Base-by-base conservation (phyloP, 2,113 vertebrate genomes). In the Dasyornis broadbenti region DNA sequence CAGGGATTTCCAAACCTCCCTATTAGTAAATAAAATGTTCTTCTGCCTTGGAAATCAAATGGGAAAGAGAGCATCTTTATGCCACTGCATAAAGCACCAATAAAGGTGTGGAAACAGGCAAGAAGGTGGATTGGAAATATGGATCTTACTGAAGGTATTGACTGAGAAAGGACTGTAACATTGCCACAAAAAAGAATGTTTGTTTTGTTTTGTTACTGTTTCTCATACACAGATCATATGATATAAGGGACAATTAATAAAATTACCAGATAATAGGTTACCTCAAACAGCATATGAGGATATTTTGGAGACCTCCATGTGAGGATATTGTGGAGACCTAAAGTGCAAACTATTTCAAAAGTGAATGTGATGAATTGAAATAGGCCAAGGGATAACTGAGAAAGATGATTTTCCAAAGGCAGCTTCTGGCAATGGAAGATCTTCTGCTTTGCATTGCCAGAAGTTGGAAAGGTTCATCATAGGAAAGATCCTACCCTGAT, bases 81-180 rank as follows among this genome's bases (percentile, higher is more conserved):
- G 26, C 6, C 40, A 54, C 37, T 19, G 40, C 15, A 49, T 17
- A 18, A 84, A 56, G 10, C 3, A 3, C 18, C 0, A 6, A 23
- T 45, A 54, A 75, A 54, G 4, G 37, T 53, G 50, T 73, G 26
- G n/a, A 27, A 89, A 40, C 9, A 31, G 22, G 45, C 64, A 50
- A 28, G 40, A 86, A 30, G 11, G 13, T 35, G 18, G 37, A 57
- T n/a, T 1, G 0, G 0, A 63, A 56, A 27, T 8, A 31, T 14
- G n/a, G 69, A 26, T 13, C 24, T 86, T 4, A 3, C 26, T 15
- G 30, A 66, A 66, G 35, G 10, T n/a, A 40, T 79, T 69, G 31
- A 40, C 31, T 26, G 33, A 68, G 77, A 57, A 47, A 77, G 8
- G 11, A 18, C 52, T 47, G 40, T 54, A 33, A 42, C 1, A 1